Evolutionary conservation across 2,113 vertebrate genomes (phyloP), one percentile per base, ranked within the genome.

Genomic region (Sander vitreus): DNA sequence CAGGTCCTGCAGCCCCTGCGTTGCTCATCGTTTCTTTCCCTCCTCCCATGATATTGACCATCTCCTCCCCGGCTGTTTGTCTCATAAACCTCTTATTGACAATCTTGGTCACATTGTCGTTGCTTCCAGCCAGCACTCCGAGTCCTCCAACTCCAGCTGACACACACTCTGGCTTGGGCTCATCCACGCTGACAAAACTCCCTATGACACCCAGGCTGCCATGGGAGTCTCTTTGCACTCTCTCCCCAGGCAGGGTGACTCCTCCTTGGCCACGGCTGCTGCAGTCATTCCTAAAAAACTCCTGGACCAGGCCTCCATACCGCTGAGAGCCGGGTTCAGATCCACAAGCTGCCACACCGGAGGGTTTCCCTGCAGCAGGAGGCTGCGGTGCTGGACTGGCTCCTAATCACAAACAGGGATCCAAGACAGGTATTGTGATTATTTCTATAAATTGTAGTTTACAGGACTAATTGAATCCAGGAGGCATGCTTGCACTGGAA

Each of bases 21-120:
- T 93, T 97, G 83, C 84, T 87, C 45, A 80, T 88, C 63, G 93
- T 92, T 79, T 92, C 80, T 0, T 93, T 91, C 64, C 86, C 88
- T 83, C 93, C 87, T 82, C 93, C 91, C 89, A 91, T 82, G 84
- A 93, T 90, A 3, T 54, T 77, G 83, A 92, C 81, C 93, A 91
- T 93, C 68, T 99, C 97, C 54, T 99, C 97, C 0, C 91, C 95
- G 53, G 88, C 83, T 6, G 95, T 94, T 58, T 96, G 93, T 80
- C 97, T 98, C 94, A 96, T 95, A 36, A 96, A 93, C 84, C 98
- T 97, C 94, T 98, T 99, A 91, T 96, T 98, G 73, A 97, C 93
- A 65, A 97, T 92, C 27, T 95, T 96, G 71, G 97, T 96, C 85
- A 97, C 83, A 2, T 85, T 96, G 82, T 99, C 97, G 0, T 96